Conservation (phyloP, 2,888 invertebrate genomes). For the Charanyca ferruginea region DNA sequence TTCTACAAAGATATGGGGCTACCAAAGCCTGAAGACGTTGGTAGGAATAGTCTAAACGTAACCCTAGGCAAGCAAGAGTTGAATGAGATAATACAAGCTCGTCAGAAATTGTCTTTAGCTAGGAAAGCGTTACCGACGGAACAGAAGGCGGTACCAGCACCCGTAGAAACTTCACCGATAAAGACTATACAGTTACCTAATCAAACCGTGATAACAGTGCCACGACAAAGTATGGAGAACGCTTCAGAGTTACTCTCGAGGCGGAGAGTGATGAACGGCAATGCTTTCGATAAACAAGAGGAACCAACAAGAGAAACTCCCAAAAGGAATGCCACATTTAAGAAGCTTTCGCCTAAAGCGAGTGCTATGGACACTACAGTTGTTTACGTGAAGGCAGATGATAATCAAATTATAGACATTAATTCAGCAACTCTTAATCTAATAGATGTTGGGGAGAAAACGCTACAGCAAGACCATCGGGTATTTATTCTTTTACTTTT, state of each 20-base stretch:
- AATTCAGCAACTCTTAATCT: conserved; percentile 87
- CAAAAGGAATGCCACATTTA: conserved; percentile 85
- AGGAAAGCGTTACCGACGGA: conserved; percentile 84
- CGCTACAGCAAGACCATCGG: conserved; percentile 76
- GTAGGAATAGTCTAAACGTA: conserved; percentile 81
- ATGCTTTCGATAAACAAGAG: conserved; percentile 77
- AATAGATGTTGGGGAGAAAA: conserved; percentile 78
- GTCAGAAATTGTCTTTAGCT: conserved; percentile 86
- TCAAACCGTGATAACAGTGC: conserved; percentile 84
- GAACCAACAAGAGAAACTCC: conserved; percentile 80
- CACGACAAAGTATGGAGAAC: conserved; percentile 84
- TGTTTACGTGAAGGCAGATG: conserved; percentile 80
- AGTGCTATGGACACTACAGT: conserved; percentile 82
- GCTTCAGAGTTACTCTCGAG: conserved; percentile 84
- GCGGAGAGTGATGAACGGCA: conserved; percentile 77
- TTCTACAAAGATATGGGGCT: conserved; percentile 86
- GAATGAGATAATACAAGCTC: conserved; percentile 87
- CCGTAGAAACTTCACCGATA: conserved; percentile 76
- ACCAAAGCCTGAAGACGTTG: conserved; percentile 76
- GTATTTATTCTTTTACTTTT: conserved; percentile 49
- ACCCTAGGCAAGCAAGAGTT: conserved; percentile 87
- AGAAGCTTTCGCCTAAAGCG: conserved; percentile 79
- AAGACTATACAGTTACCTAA: conserved; percentile 86
- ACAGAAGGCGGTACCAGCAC: conserved; percentile 73
- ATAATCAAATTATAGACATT: conserved; percentile 84